phyloP scores from a whole-genome alignment of 2,888 invertebrate genomes.

The Drosophila nr. medialis region DNA sequence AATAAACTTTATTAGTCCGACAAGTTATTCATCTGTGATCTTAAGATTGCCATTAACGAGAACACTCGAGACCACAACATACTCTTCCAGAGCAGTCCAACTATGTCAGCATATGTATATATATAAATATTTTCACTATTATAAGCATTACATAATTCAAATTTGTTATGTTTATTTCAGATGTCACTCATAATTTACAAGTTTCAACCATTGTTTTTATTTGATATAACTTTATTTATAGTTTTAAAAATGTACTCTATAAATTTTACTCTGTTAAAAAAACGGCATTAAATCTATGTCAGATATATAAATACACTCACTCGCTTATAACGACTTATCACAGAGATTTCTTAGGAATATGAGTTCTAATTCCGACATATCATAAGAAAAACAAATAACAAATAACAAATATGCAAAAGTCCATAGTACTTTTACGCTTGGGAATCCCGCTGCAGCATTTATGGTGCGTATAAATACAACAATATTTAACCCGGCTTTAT shows the following conservation, averaged over 20 bases:
- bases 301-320: background rate
- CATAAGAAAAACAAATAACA: background rate
- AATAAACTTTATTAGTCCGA: background rate
- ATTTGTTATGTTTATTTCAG: background rate
- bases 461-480: background rate
- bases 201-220: too few species aligned
- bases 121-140: background rate
- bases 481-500: constrained; percentile 19
- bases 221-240: too few species aligned
- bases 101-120: too few species aligned
- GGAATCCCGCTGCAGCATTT: constrained; percentile 9
- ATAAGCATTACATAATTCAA: background rate
- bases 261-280: too few species aligned
- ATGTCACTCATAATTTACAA: background rate
- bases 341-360: background rate
- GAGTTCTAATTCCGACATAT: background rate
- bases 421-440: background rate
- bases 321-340: background rate
- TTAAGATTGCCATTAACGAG: background rate
- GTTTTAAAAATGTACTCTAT: too few species aligned
- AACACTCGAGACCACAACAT: background rate
- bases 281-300: background rate
- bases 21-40: constrained; percentile 1
- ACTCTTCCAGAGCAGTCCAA: background rate
- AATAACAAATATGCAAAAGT: background rate